Conservation (phyloP, 2,888 invertebrate genomes). For the Branchipolynoe longqiensis region DNA sequence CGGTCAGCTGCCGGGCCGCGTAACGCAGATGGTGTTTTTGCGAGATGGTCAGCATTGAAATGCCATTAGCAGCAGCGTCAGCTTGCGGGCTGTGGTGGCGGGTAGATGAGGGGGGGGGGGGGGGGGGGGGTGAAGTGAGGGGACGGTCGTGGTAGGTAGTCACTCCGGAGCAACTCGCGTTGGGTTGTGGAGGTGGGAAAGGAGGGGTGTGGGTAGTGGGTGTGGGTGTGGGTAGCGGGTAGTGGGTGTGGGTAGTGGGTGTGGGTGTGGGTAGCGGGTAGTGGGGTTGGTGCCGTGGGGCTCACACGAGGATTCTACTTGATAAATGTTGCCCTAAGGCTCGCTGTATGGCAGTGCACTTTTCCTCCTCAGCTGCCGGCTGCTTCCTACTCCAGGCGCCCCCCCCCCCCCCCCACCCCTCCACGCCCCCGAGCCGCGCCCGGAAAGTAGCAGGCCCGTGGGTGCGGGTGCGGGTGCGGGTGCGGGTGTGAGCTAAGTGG, state of each 20-base stretch:
- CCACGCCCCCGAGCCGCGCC: not conserved
- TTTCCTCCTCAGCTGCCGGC: constrained; percentile 27
- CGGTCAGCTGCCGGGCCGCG: not conserved
- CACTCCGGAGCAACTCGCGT: constrained; percentile 14
- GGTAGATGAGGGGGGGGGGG: too few relatives aligned
- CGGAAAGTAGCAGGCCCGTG: constrained; percentile 1
- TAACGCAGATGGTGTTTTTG: constrained; percentile 32
- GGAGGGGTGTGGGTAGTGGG: too few relatives aligned
- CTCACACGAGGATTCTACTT: constrained; percentile 12
- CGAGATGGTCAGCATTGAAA: constrained; percentile 54
- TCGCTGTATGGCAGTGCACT: constrained; percentile 37
- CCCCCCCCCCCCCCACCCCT: too few relatives aligned
- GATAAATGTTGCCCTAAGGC: constrained; percentile 49
- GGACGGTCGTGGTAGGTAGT: too few relatives aligned
- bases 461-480: not conserved
- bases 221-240: too few relatives aligned
- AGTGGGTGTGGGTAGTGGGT: too few relatives aligned
- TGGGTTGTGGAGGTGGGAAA: constrained; percentile 26
- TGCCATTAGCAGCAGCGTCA: constrained; percentile 32
- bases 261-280: too few relatives aligned
- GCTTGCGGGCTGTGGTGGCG: constrained; percentile 18
- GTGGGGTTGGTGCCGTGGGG: too few relatives aligned
- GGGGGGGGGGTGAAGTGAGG: too few relatives aligned
- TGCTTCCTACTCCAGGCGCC: constrained; percentile 23
- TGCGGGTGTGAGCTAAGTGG: too few relatives aligned